Evolutionary conservation across 1,140 invertebrate species (phyloP).

Genomic region (Neodiprion pinetum): DNA sequence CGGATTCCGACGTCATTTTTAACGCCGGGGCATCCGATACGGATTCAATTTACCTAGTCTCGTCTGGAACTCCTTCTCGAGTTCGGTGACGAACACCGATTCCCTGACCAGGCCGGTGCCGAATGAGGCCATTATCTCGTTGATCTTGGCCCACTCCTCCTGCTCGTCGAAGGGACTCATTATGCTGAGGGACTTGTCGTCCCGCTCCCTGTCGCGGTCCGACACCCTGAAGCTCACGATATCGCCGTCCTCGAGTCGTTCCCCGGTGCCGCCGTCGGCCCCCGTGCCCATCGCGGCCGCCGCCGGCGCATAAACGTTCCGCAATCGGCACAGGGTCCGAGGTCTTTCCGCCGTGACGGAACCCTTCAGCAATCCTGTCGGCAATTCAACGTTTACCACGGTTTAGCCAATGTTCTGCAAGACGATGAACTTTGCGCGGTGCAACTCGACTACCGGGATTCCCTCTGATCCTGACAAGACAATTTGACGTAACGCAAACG

Average conservation of each 20-base stretch:
- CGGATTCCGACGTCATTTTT: neutral
- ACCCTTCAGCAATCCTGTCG: conserved; percentile 77
- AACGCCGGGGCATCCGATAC: no score
- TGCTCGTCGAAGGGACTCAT: conserved; percentile 90
- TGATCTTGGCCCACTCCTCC: conserved; percentile 95
- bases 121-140: conserved; percentile 92
- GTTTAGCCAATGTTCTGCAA: no score
- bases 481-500: no score
- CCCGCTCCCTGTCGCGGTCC: conserved; percentile 48
- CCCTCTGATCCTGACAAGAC: no score
- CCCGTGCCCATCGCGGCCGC: conserved; percentile 53
- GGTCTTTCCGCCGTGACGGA: conserved; percentile 77
- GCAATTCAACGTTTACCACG: conserved; percentile 9
- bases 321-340: conserved; percentile 74
- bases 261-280: conserved; percentile 56
- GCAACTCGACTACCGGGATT: no score
- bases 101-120: conserved; percentile 81
- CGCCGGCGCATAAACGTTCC: conserved; percentile 61
- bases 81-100: conserved; percentile 82
- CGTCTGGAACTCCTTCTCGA: conserved; percentile 83
- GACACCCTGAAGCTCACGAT: conserved; percentile 38
- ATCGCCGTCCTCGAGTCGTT: conserved; percentile 35
- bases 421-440: no score
- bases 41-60: conserved; percentile 64
- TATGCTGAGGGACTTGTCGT: conserved; percentile 73